These are phyloP conservation scores for Mercenaria mercenaria DNA, from an alignment of 1,140 invertebrate species.

Conservation along the genomic window DNA sequence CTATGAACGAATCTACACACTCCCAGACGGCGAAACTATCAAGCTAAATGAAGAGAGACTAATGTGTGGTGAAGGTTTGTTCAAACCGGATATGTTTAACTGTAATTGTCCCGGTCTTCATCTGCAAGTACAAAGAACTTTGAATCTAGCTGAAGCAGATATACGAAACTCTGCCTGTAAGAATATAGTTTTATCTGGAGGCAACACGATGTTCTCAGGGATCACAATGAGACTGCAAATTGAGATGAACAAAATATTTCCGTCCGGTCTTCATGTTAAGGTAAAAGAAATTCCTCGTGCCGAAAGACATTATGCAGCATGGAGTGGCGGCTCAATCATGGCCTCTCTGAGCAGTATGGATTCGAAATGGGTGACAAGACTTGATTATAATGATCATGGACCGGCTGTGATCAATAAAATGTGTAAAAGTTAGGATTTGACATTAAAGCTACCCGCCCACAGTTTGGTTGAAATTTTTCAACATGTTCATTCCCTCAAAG, in stretches of 20 bases:
- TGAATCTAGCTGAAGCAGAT: constrained; percentile 29
- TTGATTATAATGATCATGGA: constrained; percentile 34
- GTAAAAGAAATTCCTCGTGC: constrained; percentile 29
- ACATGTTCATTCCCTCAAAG: too few relatives aligned
- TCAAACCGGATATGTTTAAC: constrained; percentile 36
- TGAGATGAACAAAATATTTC: constrained; percentile 44
- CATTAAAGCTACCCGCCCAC: too few relatives aligned
- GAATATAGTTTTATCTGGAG: constrained; percentile 44
- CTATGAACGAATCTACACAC: constrained; percentile 38
- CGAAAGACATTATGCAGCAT: constrained; percentile 42
- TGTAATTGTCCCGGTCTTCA: constrained; percentile 48
- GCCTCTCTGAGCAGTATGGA: constrained; percentile 1
- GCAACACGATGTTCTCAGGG: constrained; percentile 53
- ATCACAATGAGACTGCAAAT: constrained; percentile 11
- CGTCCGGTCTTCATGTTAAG: background rate
- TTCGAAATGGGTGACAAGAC: constrained; percentile 14
- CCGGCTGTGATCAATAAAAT: constrained; percentile 25
- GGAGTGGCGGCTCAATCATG: constrained; percentile 34
- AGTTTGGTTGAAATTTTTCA: too few relatives aligned
- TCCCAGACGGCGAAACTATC: constrained; percentile 23
- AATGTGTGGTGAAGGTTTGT: constrained; percentile 32
- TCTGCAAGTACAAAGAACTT: constrained; percentile 30
- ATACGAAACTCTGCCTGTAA: background rate
- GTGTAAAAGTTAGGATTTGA: background rate
- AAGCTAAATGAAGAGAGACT: constrained; percentile 40